These are phyloP conservation scores for Pseudomugil tenellus DNA, from an alignment of 2,797 vertebrate species.

Conservation along the genomic window DNA sequence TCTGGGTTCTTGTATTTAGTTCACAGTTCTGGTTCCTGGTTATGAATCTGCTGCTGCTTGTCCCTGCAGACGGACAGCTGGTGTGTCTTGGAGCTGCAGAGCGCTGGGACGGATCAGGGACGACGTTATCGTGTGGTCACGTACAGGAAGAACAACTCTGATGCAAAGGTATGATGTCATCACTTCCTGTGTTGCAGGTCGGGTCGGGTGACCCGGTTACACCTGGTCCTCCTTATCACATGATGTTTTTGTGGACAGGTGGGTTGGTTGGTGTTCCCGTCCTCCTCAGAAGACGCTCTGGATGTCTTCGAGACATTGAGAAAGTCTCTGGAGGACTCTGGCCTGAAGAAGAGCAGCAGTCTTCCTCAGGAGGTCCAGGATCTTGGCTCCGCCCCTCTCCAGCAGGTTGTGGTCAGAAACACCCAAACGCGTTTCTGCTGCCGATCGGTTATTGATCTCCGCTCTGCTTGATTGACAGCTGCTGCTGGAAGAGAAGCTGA, in stretches of 20 bases:
- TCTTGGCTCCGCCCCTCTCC: constrained; percentile 82
- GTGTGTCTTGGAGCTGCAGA: constrained; percentile 85
- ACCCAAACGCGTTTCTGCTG: not conserved
- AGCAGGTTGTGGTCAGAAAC: constrained; percentile 75
- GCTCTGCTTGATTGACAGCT: constrained; percentile 71
- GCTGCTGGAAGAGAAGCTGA: constrained; percentile 83
- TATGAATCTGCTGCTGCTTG: not conserved
- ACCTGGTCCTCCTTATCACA: too few species aligned
- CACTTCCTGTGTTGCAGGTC: too few species aligned
- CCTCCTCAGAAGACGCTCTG: constrained; percentile 81
- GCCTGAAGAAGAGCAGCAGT: constrained; percentile 61
- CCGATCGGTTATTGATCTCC: constrained; percentile 2
- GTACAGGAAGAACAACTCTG: constrained; percentile 41
- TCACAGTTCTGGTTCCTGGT: not conserved
- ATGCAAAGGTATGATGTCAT: constrained; percentile 52
- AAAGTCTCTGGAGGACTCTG: constrained; percentile 62
- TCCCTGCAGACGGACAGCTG: constrained; percentile 47
- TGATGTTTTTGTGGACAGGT: too few species aligned
- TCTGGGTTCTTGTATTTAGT: too few species aligned
- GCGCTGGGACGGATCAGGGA: constrained; percentile 48
- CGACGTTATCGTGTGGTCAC: constrained; percentile 76
- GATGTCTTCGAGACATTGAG: constrained; percentile 73
- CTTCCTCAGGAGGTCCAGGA: constrained; percentile 59
- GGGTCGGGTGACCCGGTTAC: too few species aligned
- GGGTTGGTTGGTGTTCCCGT: constrained; percentile 58